These are phyloP conservation scores for Lanius ludovicianus DNA, from an alignment of 2,113 vertebrate species.

Conservation along the genomic window DNA sequence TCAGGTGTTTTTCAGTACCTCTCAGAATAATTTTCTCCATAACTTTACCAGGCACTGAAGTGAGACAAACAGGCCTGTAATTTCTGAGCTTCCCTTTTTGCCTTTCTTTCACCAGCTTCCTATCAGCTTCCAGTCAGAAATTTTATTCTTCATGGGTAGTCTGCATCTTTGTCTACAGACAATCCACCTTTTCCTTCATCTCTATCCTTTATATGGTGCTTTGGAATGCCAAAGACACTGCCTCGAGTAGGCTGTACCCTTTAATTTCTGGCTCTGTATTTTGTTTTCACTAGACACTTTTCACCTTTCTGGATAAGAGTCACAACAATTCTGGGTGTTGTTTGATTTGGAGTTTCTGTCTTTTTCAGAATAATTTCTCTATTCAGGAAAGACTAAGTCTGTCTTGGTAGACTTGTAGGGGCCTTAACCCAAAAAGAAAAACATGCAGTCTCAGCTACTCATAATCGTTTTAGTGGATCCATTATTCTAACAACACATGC, in stretches of 20 bases:
- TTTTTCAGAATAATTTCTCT: background rate
- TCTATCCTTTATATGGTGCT: background rate
- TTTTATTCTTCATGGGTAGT: background rate
- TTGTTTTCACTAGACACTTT: background rate
- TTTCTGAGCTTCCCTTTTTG: background rate
- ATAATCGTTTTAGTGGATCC: background rate
- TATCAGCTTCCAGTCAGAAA: background rate
- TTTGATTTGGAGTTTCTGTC: background rate
- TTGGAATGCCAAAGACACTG: background rate
- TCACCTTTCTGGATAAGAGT: background rate
- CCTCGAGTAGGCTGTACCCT: background rate
- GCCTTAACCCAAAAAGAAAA: background rate
- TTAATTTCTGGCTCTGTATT: background rate
- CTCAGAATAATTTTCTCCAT: background rate
- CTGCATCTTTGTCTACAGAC: background rate
- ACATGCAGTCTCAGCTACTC: background rate
- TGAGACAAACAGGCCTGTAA: background rate
- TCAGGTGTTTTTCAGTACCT: background rate
- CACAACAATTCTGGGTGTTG: background rate
- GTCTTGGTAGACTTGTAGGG: background rate
- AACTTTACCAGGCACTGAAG: background rate
- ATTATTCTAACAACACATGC: background rate
- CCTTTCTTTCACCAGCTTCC: background rate
- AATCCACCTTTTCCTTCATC: background rate
- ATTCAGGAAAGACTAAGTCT: background rate